Evolutionary conservation across 2,888 invertebrate species (phyloP).

Genomic region (Eilema griseolum): DNA sequence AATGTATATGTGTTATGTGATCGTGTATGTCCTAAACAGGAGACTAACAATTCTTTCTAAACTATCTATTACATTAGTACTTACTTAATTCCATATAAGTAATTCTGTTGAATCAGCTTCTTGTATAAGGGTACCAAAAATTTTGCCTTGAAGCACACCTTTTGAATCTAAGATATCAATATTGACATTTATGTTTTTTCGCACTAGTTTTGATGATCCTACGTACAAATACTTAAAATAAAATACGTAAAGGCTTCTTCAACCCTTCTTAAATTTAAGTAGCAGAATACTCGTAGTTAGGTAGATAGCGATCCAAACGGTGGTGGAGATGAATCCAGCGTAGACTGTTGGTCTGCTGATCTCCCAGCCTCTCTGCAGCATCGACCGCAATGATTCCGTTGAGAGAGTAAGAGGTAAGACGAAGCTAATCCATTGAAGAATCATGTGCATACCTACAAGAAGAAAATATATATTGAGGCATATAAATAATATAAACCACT

Average conservation of each 20-base stretch:
- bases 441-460: constrained; percentile 90
- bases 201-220: constrained; percentile 2
- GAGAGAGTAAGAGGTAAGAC: constrained; percentile 95
- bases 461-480: not conserved
- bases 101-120: not conserved
- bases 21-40: not conserved
- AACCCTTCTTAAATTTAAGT: constrained; percentile 95
- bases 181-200: not conserved
- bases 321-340: constrained; percentile 92
- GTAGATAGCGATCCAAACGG: constrained; percentile 93
- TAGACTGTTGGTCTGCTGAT: constrained; percentile 91
- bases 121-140: not conserved
- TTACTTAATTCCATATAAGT: not conserved
- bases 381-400: constrained; percentile 94
- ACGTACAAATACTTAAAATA: not conserved
- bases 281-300: constrained; percentile 91
- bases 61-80: not conserved
- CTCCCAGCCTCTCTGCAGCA: constrained; percentile 94
- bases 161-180: not conserved
- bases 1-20: no score
- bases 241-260: constrained; percentile 52
- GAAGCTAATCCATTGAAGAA: constrained; percentile 90
- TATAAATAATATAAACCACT: no score
- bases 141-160: not conserved
- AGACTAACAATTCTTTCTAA: not conserved